Percentiles rank a stretch among this genome's conserved stretches.
phyloP scores from a whole-genome alignment of 2,888 invertebrate species.

The Ophion costatus region DNA sequence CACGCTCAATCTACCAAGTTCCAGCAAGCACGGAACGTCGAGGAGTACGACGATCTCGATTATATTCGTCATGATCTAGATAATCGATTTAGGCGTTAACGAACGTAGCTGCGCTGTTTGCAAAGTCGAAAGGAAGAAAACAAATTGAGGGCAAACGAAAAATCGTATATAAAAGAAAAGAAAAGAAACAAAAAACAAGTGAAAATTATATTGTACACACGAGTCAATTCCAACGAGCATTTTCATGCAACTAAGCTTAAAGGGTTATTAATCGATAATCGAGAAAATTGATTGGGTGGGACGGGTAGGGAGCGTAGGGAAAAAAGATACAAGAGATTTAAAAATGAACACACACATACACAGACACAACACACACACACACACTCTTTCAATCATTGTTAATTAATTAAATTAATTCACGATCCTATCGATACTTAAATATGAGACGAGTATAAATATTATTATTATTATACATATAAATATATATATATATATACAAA shows the following conservation, averaged over 20 bases:
- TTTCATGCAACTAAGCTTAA: constrained; percentile 83
- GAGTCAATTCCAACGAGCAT: constrained; percentile 84
- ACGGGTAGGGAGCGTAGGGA: constrained; percentile 34
- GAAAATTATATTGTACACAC: constrained; percentile 79
- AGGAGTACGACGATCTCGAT: constrained; percentile 66
- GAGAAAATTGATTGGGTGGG: constrained; percentile 41
- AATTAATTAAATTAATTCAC: constrained; percentile 78
- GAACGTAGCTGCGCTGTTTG: constrained; percentile 46
- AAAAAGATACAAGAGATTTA: constrained; percentile 59
- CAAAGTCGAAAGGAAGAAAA: constrained; percentile 31
- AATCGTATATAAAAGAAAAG: constrained; percentile 48
- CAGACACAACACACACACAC: neutral
- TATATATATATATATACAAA: constrained; percentile 71
- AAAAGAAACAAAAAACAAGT: constrained; percentile 54
- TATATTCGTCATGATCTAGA: constrained; percentile 63
- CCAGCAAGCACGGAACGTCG: constrained; percentile 66
- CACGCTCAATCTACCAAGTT: constrained; percentile 70
- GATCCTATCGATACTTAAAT: constrained; percentile 81
- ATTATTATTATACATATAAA: neutral
- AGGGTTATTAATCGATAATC: constrained; percentile 76
- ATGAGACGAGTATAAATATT: constrained; percentile 73
- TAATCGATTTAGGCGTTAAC: constrained; percentile 64
- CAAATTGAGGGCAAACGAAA: constrained; percentile 35
- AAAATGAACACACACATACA: constrained; percentile 54
- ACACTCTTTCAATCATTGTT: constrained; percentile 82